These are phyloP conservation scores for Formica aserva DNA, from an alignment of 2,888 invertebrate species.

Conservation along the genomic window DNA sequence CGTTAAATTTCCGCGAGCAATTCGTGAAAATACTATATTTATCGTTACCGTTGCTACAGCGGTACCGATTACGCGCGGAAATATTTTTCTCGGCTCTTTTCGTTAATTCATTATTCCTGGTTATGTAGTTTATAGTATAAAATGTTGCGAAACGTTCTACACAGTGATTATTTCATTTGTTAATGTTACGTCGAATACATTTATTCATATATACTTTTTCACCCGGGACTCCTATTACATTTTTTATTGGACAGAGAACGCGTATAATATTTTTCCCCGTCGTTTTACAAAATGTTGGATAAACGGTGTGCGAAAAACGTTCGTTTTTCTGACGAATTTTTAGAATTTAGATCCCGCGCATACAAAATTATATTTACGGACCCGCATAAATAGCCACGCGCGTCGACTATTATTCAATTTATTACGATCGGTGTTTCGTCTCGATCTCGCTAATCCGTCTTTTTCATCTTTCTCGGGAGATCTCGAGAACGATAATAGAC, in stretches of 20 bases:
- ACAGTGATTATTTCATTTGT: conserved; percentile 45
- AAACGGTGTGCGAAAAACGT: conserved; percentile 32
- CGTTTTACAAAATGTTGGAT: conserved; percentile 3
- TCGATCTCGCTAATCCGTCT: conserved; percentile 37
- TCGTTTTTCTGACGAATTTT: conserved; percentile 34
- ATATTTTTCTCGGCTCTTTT: conserved; percentile 13
- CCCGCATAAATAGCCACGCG: conserved; percentile 19
- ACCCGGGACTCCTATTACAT: conserved; percentile 24
- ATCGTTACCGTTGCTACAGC: not conserved
- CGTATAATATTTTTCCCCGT: not conserved
- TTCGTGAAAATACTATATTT: not conserved
- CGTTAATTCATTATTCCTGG: conserved; percentile 19
- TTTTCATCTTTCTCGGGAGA: conserved; percentile 3
- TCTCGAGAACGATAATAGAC: conserved; percentile 19
- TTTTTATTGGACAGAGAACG: conserved; percentile 15
- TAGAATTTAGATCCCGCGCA: not conserved
- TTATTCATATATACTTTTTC: conserved; percentile 32
- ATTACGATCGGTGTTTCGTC: conserved; percentile 20
- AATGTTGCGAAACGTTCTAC: conserved; percentile 33
- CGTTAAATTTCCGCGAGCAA: conserved; percentile 36
- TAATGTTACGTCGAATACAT: conserved; percentile 41
- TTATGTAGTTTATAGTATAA: not conserved
- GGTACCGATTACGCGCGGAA: conserved; percentile 2
- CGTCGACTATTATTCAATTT: not conserved
- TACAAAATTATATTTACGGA: not conserved